These are phyloP conservation scores for Cosmia trapezina DNA, from an alignment of 2,888 invertebrate species.

Conservation along the genomic window DNA sequence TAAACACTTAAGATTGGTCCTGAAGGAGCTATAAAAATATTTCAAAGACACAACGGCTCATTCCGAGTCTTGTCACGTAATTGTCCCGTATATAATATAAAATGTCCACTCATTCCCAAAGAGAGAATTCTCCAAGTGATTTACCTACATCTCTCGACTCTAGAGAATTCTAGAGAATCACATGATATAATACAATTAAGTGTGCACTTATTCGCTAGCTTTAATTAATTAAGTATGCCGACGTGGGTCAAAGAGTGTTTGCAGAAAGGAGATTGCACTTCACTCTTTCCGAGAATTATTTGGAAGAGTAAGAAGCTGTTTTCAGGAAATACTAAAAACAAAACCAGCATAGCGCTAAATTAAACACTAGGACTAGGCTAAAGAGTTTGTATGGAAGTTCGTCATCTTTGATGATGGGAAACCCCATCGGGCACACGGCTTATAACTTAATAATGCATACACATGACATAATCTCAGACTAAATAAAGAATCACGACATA, in stretches of 20 bases:
- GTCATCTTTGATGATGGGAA: too few relatives aligned
- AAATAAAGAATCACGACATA: too few relatives aligned
- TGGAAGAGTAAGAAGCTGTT: background rate
- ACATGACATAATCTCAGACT: too few relatives aligned
- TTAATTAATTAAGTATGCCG: constrained; percentile 77
- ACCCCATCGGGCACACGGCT: too few relatives aligned
- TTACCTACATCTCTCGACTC: constrained; percentile 61
- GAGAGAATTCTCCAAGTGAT: constrained; percentile 68
- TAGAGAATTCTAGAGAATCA: constrained; percentile 68
- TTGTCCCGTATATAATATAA: constrained; percentile 59
- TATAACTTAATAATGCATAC: too few relatives aligned
- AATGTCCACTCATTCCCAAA: constrained; percentile 64
- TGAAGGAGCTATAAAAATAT: constrained; percentile 57
- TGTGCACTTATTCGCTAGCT: constrained; percentile 76
- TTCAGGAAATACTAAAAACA: background rate
- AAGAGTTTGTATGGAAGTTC: too few relatives aligned
- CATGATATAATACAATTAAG: constrained; percentile 79
- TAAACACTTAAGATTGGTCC: constrained; percentile 53
- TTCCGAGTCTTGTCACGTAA: constrained; percentile 58
- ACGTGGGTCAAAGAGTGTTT: constrained; percentile 68
- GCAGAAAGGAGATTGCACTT: constrained; percentile 22
- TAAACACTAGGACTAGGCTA: too few relatives aligned
- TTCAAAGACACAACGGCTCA: constrained; percentile 48
- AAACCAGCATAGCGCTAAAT: background rate
- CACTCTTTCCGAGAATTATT: background rate